These are phyloP conservation scores for Pseudomugil gertrudae DNA, from an alignment of 2,797 vertebrate species.

Conservation along the genomic window DNA sequence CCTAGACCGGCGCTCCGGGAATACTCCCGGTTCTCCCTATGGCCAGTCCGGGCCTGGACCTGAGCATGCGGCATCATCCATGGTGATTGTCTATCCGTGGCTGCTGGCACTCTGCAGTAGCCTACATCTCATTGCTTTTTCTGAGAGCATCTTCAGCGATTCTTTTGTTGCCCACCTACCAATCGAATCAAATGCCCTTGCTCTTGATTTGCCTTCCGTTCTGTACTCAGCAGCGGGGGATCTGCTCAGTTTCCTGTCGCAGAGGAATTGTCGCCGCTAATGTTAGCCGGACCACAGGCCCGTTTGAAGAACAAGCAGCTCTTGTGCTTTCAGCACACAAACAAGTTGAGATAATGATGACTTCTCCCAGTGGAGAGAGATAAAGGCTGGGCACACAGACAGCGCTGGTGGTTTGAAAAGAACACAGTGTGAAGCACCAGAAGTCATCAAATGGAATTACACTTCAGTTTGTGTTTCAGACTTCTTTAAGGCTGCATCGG, in stretches of 20 bases:
- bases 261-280: conserved; percentile 11
- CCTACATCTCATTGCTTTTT: conserved; percentile 1
- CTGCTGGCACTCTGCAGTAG: conserved; percentile 1
- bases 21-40: too few relatives aligned
- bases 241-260: conserved; percentile 11
- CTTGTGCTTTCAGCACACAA: conserved; percentile 50
- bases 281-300: conserved; percentile 8
- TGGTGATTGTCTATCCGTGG: conserved; percentile 20
- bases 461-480: conserved; percentile 57
- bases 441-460: conserved; percentile 62
- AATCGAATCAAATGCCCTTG: conserved; percentile 38
- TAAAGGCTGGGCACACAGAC: conserved; percentile 23
- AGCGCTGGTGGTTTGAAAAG: conserved; percentile 26
- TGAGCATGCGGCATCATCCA: not conserved
- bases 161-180: conserved; percentile 1
- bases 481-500: conserved; percentile 45
- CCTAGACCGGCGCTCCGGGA: too few relatives aligned
- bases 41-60: not conserved
- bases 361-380: conserved; percentile 31
- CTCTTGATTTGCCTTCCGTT: conserved; percentile 37
- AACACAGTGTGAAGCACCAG: conserved; percentile 53
- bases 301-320: conserved; percentile 43
- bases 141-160: conserved; percentile 21
- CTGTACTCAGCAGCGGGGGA: conserved; percentile 30
- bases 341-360: conserved; percentile 61